Evolutionary conservation across 2,888 invertebrate genomes (phyloP).

Genomic region (Pantelozetes paolii): DNA sequence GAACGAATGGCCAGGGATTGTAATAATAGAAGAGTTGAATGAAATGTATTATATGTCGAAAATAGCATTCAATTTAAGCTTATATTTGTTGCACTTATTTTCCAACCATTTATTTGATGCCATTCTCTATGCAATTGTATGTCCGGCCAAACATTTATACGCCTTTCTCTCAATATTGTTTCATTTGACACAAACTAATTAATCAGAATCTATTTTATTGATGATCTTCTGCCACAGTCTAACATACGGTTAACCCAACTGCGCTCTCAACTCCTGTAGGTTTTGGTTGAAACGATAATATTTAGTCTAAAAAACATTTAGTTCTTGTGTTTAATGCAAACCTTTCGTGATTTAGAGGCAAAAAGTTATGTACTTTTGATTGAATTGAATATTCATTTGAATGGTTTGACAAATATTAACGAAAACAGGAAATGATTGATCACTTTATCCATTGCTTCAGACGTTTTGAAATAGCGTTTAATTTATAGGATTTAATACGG

Average conservation of each 20-base stretch:
- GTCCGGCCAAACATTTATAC: slow-evolving; percentile 20
- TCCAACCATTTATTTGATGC: not conserved
- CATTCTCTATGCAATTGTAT: not conserved
- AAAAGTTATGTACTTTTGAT: not conserved
- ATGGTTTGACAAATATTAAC: not conserved
- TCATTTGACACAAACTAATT: slow-evolving; percentile 17
- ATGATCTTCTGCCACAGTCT: not conserved
- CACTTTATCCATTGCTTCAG: not conserved
- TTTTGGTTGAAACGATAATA: not conserved
- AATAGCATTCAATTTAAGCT: not conserved
- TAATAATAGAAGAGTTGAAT: not conserved
- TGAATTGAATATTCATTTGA: not conserved
- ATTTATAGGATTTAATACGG: not conserved
- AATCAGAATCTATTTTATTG: slow-evolving; percentile 17
- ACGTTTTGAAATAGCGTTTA: not conserved
- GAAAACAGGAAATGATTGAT: not conserved
- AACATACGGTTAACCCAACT: not conserved
- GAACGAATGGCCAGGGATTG: slow-evolving; percentile 1
- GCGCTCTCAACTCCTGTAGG: not conserved
- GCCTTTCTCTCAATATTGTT: slow-evolving; percentile 24
- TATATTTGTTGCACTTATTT: slow-evolving; percentile 11
- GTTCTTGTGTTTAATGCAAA: not conserved
- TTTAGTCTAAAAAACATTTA: not conserved
- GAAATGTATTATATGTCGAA: not conserved
- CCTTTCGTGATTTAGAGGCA: not conserved